phyloP scores from a whole-genome alignment of 2,797 vertebrate species.

The Lophius americanus region DNA sequence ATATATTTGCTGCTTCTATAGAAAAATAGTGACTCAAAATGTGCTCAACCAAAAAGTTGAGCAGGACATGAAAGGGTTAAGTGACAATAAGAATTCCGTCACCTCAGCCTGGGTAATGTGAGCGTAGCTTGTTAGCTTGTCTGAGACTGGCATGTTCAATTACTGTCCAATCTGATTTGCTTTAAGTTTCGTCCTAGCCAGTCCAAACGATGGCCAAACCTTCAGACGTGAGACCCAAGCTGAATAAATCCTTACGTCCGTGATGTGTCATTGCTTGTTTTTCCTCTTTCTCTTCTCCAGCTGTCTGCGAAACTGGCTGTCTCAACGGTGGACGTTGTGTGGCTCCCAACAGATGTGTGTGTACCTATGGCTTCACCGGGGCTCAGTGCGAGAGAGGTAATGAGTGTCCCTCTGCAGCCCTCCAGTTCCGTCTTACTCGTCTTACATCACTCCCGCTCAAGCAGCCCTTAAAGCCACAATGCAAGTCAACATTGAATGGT shows the following conservation, averaged over 20 bases:
- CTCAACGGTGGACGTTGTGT: constrained; percentile 95
- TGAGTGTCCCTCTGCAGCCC: background rate
- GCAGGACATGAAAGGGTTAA: too few species aligned
- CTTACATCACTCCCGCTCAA: constrained; percentile 37
- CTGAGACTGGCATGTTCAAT: background rate
- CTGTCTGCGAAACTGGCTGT: constrained; percentile 96
- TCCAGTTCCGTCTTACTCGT: constrained; percentile 23
- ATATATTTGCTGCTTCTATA: too few species aligned
- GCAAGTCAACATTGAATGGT: constrained; percentile 44
- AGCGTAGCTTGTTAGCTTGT: background rate
- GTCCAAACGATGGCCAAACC: constrained; percentile 1
- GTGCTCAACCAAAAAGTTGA: too few species aligned
- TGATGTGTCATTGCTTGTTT: constrained; percentile 37
- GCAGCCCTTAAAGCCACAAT: constrained; percentile 39
- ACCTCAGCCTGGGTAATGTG: background rate
- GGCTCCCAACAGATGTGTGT: constrained; percentile 96
- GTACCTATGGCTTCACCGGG: constrained; percentile 96
- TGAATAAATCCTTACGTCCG: constrained; percentile 1
- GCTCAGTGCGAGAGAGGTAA: constrained; percentile 98
- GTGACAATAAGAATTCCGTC: too few species aligned
- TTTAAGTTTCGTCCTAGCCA: constrained; percentile 1
- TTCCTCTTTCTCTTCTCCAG: constrained; percentile 76
- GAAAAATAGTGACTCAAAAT: too few species aligned
- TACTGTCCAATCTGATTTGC: constrained; percentile 10
- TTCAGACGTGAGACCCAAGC: constrained; percentile 2